Base-by-base conservation (phyloP, 2,888 invertebrate genomes). In the Conus canariensis region DNA sequence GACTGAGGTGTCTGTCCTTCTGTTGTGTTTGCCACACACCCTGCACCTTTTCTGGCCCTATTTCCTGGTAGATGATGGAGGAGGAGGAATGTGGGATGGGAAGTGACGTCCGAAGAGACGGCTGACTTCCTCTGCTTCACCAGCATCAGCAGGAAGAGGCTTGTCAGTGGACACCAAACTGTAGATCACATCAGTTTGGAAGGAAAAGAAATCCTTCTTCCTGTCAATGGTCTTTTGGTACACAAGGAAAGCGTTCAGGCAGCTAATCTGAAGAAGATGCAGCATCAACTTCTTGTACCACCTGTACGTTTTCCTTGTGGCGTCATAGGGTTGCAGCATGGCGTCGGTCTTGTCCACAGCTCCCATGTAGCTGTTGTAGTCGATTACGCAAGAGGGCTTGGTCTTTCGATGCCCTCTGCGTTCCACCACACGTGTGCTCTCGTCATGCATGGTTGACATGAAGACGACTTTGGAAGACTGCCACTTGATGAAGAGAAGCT, bases 281-380 rank as follows among this genome's bases (percentile, higher is more conserved):
- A 87, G 56, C 10, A 19, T 30, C 14, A 77, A n/a, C 64, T 85
- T 90, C 59, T 90, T 90, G 77, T 86, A 90, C 89, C 89, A 87
- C 77, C 70, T 80, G 45, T 59, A 77, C 10, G 85, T 85, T 45
- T 89, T 89, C 22, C 85, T 25, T 58, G 85, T 85, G 12, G 86
- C 90, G 87, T 58, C 45, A 6, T 86, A 85, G 12, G 19, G 59
- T 25, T 90, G 80, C 6, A 90, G n/a, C 85, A 86, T 56, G 14
- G 70, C 9, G 45, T 80, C 80, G 6, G 9, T 9, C 45, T 80
- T 80, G 45, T 80, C 30, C n/a, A 80, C 80, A 45, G 80, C 80
- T 30, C 80, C 80, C 80, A 80, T 80, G 30, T 80, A 30, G 45
- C 30, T 14, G 45, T 80, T 80, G 10, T 80, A 80, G 80, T 80